Evolutionary conservation across 1,140 invertebrate genomes (phyloP).

Genomic region (Anoplolepis gracilipes): DNA sequence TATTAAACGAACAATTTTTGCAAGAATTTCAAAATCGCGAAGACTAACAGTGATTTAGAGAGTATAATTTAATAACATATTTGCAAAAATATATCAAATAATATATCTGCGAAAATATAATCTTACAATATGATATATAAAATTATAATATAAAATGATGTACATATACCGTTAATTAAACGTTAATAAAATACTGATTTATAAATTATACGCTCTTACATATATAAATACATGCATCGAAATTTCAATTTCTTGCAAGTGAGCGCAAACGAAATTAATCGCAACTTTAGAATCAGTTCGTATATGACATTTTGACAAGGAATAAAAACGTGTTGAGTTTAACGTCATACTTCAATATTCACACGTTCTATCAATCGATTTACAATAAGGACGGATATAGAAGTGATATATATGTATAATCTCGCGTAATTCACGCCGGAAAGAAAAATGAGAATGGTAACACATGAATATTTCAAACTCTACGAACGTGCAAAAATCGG

Average conservation of each 20-base stretch:
- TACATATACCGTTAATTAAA: slow-evolving; percentile 30
- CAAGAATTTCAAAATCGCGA: background rate
- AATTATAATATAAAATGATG: background rate
- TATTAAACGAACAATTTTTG: background rate
- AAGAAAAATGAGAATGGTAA: background rate
- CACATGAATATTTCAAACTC: slow-evolving; percentile 38
- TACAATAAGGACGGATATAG: background rate
- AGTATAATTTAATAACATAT: too few relatives aligned
- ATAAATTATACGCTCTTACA: too few relatives aligned
- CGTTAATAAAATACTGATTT: background rate
- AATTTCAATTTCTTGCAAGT: slow-evolving; percentile 15
- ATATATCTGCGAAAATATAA: background rate
- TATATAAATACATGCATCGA: background rate
- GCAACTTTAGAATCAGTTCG: background rate
- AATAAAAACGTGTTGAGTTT: slow-evolving; percentile 55
- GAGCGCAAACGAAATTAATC: slow-evolving; percentile 48
- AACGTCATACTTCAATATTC: background rate
- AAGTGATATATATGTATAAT: slow-evolving; percentile 19
- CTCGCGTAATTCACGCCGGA: background rate
- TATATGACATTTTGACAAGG: slow-evolving; percentile 24
- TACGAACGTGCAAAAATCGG: background rate
- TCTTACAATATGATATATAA: background rate
- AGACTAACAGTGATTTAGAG: too few relatives aligned
- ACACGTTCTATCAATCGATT: slow-evolving; percentile 32
- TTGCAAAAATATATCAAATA: background rate